Base-by-base conservation (phyloP, 2,797 vertebrate genomes). In the Avahi laniger region DNA sequence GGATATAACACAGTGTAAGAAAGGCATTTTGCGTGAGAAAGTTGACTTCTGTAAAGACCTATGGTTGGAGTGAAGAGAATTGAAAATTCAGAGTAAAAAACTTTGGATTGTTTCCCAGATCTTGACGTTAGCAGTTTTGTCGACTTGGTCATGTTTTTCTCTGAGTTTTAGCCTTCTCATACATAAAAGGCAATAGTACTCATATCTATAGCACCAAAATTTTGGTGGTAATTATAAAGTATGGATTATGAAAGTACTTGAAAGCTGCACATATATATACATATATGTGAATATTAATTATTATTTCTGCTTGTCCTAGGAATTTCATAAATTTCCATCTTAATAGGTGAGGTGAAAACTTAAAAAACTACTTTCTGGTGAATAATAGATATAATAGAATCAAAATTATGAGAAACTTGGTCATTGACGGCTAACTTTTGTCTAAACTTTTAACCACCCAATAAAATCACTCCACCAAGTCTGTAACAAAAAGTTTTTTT, bases 401-500 rank as follows among this genome's bases (percentile, higher is more conserved):
- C 18, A 81, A 81, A 92, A 48, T 20, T 73, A 9, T 0, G 84
- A 81, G n/a, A 87, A 70, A 50, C 7, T 57, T 84, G 24, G 69
- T 92, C 38, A 91, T 30, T 81, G 57, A 89, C 57, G 26, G 50
- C 6, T 90, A 92, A 50, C 63, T 81, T 93, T 85, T 92, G 17
- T 86, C 17, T 79, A 78, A 72, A 79, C 1, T n/a, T 97, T 87
- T 89, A 79, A 72, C 2, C 12, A 91, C 24, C 13, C 24, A 59
- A 12, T 75, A 72, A 28, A 89, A 52, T 76, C 43, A 13, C 41
- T 94, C 7, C 46, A 33, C 24, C 12, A 93, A 94, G 63, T 73
- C 8, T 93, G 18, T 67, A 93, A 65, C 30, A 70, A 12, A 50
- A 63, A 73, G 10, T 65, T 48, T n/a, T 18, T 69, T 79, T 63